These are phyloP conservation scores for Nesogale talazaci DNA, from an alignment of 2,113 vertebrate species.

Conservation along the genomic window DNA sequence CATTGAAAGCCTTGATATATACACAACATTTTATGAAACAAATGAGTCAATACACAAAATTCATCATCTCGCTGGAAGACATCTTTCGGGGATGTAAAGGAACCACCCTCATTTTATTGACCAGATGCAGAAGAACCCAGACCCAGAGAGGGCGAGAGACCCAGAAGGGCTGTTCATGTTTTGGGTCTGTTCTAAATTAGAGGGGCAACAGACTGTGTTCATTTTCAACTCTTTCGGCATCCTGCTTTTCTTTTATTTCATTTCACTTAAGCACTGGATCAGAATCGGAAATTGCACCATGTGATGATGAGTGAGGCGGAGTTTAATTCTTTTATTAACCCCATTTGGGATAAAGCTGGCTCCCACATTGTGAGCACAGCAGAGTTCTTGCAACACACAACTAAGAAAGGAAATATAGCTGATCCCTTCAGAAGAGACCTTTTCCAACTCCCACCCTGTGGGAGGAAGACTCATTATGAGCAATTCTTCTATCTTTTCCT, in stretches of 20 bases:
- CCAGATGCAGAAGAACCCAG: neutral
- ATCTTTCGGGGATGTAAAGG: neutral
- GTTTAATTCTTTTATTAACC: constrained; percentile 74
- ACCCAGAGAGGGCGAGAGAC: neutral
- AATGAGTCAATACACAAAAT: too few relatives aligned
- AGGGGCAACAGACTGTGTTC: constrained; percentile 54
- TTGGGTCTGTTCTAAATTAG: constrained; percentile 64
- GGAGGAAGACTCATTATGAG: neutral
- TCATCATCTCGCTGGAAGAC: neutral
- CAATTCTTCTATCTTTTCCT: constrained; percentile 23
- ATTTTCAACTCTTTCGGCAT: constrained; percentile 40
- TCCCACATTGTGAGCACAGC: constrained; percentile 54
- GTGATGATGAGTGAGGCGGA: constrained; percentile 54
- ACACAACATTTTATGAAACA: neutral
- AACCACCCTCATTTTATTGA: neutral
- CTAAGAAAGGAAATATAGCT: constrained; percentile 41
- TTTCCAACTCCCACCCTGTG: neutral
- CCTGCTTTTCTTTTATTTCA: neutral
- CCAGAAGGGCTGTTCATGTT: neutral
- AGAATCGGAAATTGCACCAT: constrained; percentile 62
- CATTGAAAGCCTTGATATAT: neutral
- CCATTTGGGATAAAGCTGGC: constrained; percentile 69
- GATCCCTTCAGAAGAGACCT: constrained; percentile 55
- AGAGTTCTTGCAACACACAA: constrained; percentile 46
- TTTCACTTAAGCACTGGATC: constrained; percentile 56